Percentiles rank a stretch among this genome's conserved stretches.
These are phyloP conservation scores for Drosophila neocordata DNA, from an alignment of 1,140 invertebrate genomes.

Conservation along the genomic window DNA sequence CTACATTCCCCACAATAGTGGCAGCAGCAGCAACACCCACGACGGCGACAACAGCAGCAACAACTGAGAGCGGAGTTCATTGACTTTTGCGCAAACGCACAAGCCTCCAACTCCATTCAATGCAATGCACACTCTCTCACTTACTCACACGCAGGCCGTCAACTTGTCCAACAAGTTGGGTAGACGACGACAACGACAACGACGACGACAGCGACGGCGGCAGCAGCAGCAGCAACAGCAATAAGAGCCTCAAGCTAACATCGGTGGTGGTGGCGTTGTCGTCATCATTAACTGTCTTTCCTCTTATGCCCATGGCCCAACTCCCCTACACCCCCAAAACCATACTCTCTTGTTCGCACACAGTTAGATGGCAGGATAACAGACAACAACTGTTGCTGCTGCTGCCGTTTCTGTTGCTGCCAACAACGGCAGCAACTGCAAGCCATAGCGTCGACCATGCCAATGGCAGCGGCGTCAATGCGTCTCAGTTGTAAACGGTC, in stretches of 20 bases:
- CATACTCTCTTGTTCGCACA: slow-evolving; percentile 37
- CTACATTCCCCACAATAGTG: slow-evolving; percentile 63
- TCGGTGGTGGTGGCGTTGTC: slow-evolving; percentile 38
- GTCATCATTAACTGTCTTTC: slow-evolving; percentile 47
- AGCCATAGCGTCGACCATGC: slow-evolving; percentile 50
- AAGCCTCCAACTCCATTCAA: slow-evolving; percentile 76
- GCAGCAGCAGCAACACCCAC: slow-evolving; percentile 27
- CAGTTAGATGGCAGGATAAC: slow-evolving; percentile 61
- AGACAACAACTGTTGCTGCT: slow-evolving; percentile 22
- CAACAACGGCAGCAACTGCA: slow-evolving; percentile 17
- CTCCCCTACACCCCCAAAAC: slow-evolving; percentile 26
- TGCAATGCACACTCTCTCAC: slow-evolving; percentile 61
- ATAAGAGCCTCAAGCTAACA: slow-evolving; percentile 43
- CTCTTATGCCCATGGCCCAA: slow-evolving; percentile 13
- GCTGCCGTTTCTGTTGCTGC: slow-evolving; percentile 10
- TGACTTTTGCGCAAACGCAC: slow-evolving; percentile 79
- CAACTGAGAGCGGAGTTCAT: slow-evolving; percentile 63
- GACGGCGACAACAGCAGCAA: slow-evolving; percentile 16
- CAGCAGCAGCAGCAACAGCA: slow-evolving; percentile 22
- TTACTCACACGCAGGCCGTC: slow-evolving; percentile 73
- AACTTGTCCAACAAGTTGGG: slow-evolving; percentile 79
- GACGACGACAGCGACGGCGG: slow-evolving; percentile 30
- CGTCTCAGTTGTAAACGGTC: slow-evolving; percentile 77
- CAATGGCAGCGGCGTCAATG: slow-evolving; percentile 75
- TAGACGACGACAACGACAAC: slow-evolving; percentile 54